These are phyloP conservation scores for Stichodactyla mertensii DNA, from an alignment of 64 coral and sea anemone genomes.

Conservation along the genomic window DNA sequence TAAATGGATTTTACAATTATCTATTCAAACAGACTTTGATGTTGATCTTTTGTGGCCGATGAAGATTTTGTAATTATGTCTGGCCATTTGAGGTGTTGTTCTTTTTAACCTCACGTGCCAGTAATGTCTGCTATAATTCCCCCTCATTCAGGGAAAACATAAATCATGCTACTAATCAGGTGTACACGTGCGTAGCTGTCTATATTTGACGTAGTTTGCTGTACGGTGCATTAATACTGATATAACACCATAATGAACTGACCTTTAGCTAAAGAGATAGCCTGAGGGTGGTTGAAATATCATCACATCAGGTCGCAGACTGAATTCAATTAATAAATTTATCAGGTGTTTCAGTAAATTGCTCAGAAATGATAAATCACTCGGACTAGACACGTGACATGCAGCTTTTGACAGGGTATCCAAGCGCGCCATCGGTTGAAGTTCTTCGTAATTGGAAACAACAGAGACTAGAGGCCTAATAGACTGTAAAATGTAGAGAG, in stretches of 20 bases:
- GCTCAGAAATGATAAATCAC: not conserved
- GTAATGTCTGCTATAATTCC: no score
- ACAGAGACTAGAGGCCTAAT: not conserved
- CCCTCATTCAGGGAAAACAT: not conserved
- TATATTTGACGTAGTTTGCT: not conserved
- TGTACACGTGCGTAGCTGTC: not conserved
- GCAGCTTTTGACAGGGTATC: not conserved
- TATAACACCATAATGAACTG: not conserved
- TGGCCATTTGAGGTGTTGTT: no score
- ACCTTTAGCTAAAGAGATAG: not conserved
- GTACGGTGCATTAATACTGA: not conserved
- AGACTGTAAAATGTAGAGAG: no score
- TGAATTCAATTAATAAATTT: not conserved
- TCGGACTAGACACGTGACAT: not conserved
- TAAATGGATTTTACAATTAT: no score
- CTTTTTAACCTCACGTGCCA: no score
- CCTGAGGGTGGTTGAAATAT: not conserved
- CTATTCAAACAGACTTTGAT: no score
- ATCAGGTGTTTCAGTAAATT: slow-evolving; percentile 7
- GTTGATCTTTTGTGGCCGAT: no score
- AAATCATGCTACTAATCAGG: not conserved
- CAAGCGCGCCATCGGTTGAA: not conserved
- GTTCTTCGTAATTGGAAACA: not conserved
- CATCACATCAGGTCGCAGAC: not conserved
- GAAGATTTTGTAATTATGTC: no score